Percentiles rank a stretch among this genome's conserved stretches.
These are phyloP conservation scores for Myotis planiceps DNA, from an alignment of 2,797 vertebrate genomes.

Conservation along the genomic window DNA sequence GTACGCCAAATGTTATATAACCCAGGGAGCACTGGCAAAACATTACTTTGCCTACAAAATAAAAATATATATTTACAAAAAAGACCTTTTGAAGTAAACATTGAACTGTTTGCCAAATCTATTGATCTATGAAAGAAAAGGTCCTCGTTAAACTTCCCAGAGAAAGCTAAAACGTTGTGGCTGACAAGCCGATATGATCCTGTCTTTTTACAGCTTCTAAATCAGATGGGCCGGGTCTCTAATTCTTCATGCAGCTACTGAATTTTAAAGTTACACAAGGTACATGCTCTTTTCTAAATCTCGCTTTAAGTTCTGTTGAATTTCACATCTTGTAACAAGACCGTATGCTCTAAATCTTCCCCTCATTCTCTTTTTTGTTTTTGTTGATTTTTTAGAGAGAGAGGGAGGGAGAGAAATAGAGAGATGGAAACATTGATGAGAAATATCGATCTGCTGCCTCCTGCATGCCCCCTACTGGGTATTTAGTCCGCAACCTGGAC, in stretches of 20 bases:
- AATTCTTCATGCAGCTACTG: neutral
- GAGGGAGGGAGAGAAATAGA: neutral
- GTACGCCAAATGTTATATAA: neutral
- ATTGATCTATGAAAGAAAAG: neutral
- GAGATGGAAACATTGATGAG: neutral
- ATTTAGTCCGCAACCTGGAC: neutral
- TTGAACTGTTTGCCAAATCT: neutral
- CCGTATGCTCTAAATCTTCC: neutral
- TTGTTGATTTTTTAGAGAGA: neutral
- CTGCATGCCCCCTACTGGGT: neutral
- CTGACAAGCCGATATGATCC: neutral
- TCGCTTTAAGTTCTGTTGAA: neutral
- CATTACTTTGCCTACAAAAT: neutral
- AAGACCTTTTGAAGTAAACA: neutral
- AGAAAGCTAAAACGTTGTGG: neutral
- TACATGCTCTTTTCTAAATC: neutral
- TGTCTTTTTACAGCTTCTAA: neutral
- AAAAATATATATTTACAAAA: neutral
- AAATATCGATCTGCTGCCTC: neutral
- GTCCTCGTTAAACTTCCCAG: neutral
- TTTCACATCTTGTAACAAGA: constrained; percentile 21
- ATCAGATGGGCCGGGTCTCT: neutral
- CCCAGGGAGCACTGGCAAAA: neutral
- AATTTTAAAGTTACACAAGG: constrained; percentile 16
- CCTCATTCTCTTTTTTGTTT: neutral